Percentiles rank a stretch among this genome's conserved stretches.
Conservation (phyloP, 2,797 vertebrate species). For the Denticeps clupeoides region DNA sequence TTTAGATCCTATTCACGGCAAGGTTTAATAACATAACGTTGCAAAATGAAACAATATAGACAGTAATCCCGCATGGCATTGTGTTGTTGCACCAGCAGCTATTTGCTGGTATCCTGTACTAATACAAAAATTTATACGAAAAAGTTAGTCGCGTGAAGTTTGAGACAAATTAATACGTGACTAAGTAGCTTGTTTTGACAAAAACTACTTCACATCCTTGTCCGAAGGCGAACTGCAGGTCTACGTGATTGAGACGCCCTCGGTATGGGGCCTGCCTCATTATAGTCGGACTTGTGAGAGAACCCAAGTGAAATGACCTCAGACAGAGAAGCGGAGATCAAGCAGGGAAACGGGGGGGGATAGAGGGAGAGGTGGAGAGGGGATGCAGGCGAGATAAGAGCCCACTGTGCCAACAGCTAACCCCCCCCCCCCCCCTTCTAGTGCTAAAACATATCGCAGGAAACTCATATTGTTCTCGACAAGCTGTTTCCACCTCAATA, state of each 20-base stretch:
- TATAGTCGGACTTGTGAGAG: slow-evolving; percentile 19
- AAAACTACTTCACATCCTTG: no score
- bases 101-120: no score
- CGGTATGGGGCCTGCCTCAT: neutral
- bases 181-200: no score
- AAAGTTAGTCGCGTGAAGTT: no score
- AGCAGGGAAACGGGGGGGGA: neutral
- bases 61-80: no score
- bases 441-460: slow-evolving; percentile 42
- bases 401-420: slow-evolving; percentile 11
- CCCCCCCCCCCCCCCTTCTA: slow-evolving; percentile 10
- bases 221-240: no score
- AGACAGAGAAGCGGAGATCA: slow-evolving; percentile 32
- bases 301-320: slow-evolving; percentile 19
- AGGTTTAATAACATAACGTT: no score
- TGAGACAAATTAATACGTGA: no score
- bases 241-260: neutral
- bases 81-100: no score
- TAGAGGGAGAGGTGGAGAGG: slow-evolving; percentile 26
- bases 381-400: slow-evolving; percentile 11
- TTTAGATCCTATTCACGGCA: no score
- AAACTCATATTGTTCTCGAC: slow-evolving; percentile 56
- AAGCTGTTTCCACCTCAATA: slow-evolving; percentile 45
- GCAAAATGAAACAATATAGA: no score
- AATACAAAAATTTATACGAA: no score